phyloP scores from a whole-genome alignment of 2,888 invertebrate genomes.

The Cerceris rybyensis region DNA sequence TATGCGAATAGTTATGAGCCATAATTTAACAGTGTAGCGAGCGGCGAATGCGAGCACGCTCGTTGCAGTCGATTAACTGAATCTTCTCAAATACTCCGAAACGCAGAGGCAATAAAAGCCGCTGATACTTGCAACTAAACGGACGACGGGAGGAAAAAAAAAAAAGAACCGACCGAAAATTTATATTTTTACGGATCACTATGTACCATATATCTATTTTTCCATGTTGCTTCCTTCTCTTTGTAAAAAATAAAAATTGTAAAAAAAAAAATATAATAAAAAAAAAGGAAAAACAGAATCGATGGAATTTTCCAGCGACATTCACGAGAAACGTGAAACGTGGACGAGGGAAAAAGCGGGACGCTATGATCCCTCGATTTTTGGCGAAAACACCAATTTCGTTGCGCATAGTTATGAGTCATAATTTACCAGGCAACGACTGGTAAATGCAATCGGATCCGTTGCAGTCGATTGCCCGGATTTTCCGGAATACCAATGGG shows the following conservation, averaged over 20 bases:
- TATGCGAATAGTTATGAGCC: conserved; percentile 57
- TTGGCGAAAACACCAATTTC: not conserved
- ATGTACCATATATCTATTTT: not conserved
- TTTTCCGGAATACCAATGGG: conserved; percentile 64
- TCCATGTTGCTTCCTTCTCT: not conserved
- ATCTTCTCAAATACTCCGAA: conserved; percentile 29
- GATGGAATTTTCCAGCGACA: not conserved
- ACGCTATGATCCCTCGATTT: not conserved
- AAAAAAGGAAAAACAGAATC: not conserved
- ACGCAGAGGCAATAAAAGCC: not conserved
- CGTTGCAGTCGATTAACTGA: conserved; percentile 41
- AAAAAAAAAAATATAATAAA: not conserved
- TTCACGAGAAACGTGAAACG: not conserved
- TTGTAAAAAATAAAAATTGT: not conserved
- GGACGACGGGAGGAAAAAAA: not conserved
- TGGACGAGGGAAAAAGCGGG: not conserved
- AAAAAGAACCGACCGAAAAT: not conserved
- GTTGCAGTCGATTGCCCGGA: conserved; percentile 56
- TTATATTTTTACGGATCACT: not conserved
- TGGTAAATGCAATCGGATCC: conserved; percentile 37
- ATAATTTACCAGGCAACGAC: conserved; percentile 50
- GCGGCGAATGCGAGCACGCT: conserved; percentile 31
- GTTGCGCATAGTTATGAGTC: conserved; percentile 31
- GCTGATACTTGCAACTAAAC: not conserved
- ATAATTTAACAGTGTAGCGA: conserved; percentile 49